Base-by-base conservation (phyloP, 1,140 invertebrate genomes). In the Nilaparvata lugens region DNA sequence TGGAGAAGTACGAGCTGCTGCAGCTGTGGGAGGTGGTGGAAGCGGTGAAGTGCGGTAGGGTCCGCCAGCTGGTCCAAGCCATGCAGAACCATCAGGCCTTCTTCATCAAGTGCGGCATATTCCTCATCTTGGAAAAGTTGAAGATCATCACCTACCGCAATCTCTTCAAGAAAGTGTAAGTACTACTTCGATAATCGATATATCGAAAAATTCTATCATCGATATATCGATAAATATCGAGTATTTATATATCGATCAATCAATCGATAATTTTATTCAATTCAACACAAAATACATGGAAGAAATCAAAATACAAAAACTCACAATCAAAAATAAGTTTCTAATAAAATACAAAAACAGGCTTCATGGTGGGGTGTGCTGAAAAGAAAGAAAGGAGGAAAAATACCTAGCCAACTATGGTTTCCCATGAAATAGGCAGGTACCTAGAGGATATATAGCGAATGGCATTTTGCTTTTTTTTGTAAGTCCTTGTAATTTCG, bases 81-180 rank as follows among this genome's bases (percentile, higher is more conserved):
- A 87, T 98, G 76, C 82, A 86, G 62, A 81, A 83, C 45, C 86
- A 97, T 69, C 93, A 97, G 74, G 75, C 81, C 0, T 97, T 97
- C 71, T 96, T 98, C 65, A 97, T 97, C 57, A 87, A 87, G 67
- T 93, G 87, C 69, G 95, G 95, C 35, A 95, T 99, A 68, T 98
- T 96, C 75, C 79, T 98, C 16, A 93, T 98, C 70, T 84, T 99
- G 6, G 95, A 98, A 70, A 97, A 98, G 73, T 76, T 99, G 0
- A 96, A 95, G 73, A 88, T 93, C 52, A 90, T 95, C 45, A 91
- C 95, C 0, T 97, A 97, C 71, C 83, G 95, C 62, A 98, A 98
- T 81, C 81, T 98, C 23, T 97, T 98, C 70, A 95, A 95, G 69
- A 95, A 94, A 83, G 93, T 98, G 67, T 86, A 74, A 77, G 82